phyloP scores from a whole-genome alignment of 2,113 vertebrate genomes.

The Arenaria interpres region DNA sequence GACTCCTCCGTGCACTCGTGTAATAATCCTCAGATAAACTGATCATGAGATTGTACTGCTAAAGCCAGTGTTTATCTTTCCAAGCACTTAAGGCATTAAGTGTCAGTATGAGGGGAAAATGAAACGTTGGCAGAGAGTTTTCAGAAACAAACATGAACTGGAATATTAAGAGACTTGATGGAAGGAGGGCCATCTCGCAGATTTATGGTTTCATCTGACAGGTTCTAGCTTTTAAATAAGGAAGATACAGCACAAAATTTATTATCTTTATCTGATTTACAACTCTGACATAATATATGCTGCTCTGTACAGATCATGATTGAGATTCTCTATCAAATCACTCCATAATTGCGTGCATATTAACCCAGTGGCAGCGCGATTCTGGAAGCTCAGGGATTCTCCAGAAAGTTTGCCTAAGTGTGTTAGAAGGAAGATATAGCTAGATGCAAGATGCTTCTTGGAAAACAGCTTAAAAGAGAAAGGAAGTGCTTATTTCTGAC shows the following conservation, averaged over 20 bases:
- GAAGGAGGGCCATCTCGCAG: neutral
- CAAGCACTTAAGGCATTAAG: conserved; percentile 61
- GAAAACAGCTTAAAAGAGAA: neutral
- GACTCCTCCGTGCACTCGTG: neutral
- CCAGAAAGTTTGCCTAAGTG: neutral
- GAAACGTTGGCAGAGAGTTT: conserved; percentile 16
- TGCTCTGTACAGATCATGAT: neutral
- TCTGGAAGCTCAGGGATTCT: neutral
- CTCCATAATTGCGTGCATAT: neutral
- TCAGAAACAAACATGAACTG: neutral
- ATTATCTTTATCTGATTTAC: neutral
- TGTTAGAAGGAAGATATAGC: neutral
- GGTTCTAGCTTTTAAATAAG: neutral
- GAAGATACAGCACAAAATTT: neutral
- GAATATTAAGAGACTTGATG: neutral
- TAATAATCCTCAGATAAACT: conserved; percentile 62
- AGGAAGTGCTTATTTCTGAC: neutral
- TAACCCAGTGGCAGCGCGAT: neutral
- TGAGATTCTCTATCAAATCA: neutral
- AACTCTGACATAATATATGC: neutral
- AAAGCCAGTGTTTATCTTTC: conserved; percentile 64
- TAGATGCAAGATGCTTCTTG: neutral
- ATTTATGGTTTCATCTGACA: neutral
- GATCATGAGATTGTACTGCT: conserved; percentile 38
- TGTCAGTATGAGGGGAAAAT: conserved; percentile 33